These are phyloP conservation scores for Forbesichthys papilliferus DNA, from an alignment of 2,113 vertebrate genomes.

Conservation along the genomic window DNA sequence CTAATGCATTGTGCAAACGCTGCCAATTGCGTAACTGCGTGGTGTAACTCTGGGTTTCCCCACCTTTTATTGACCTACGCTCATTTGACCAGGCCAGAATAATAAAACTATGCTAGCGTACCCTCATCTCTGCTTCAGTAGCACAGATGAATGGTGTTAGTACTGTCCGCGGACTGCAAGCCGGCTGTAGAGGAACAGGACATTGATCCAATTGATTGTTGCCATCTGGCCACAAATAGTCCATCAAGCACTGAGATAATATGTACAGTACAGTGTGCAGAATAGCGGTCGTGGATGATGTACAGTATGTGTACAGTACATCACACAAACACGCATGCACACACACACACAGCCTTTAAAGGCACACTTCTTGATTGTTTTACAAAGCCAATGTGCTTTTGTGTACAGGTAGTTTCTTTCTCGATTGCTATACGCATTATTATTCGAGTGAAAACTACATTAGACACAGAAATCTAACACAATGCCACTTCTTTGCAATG, in stretches of 20 bases:
- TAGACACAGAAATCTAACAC: too few relatives aligned
- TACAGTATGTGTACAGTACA: background rate
- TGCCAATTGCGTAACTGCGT: too few relatives aligned
- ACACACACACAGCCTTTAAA: background rate
- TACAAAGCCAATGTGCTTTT: too few relatives aligned
- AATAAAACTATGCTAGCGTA: slow-evolving; percentile 29
- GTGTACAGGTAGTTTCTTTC: too few relatives aligned
- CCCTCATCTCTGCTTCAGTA: slow-evolving; percentile 12
- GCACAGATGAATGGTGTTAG: slow-evolving; percentile 30
- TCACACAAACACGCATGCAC: background rate
- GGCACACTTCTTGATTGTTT: too few relatives aligned
- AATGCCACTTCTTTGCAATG: too few relatives aligned
- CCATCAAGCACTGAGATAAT: slow-evolving; percentile 12
- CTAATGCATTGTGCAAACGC: background rate
- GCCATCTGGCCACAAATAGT: slow-evolving; percentile 54
- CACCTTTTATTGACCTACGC: background rate
- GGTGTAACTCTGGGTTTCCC: too few relatives aligned
- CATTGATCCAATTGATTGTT: slow-evolving; percentile 62
- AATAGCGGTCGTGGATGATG: slow-evolving; percentile 1
- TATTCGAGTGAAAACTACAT: too few relatives aligned
- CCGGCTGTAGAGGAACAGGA: slow-evolving; percentile 41
- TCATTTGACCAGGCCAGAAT: slow-evolving; percentile 2
- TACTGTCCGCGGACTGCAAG: slow-evolving; percentile 10
- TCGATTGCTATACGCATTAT: too few relatives aligned
- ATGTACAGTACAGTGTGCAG: slow-evolving; percentile 8